A percentile compares a stretch with the other conserved stretches of the same genome.
Evolutionary conservation across 2,888 invertebrate species (phyloP).

Genomic region (Cerastoderma edule): DNA sequence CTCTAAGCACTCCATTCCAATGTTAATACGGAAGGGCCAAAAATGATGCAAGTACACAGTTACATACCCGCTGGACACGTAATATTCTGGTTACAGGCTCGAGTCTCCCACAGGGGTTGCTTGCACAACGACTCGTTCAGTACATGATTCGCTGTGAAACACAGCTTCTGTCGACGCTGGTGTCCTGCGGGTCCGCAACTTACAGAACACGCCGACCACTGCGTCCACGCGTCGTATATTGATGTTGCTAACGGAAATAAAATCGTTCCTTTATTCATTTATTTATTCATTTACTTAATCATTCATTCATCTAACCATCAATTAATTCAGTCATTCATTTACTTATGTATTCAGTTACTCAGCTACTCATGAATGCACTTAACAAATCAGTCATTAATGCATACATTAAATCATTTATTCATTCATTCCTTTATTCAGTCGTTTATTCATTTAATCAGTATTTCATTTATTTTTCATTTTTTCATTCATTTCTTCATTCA

Average conservation of each 20-base stretch:
- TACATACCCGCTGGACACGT: not conserved
- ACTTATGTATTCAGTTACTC: not conserved
- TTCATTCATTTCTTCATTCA: not conserved
- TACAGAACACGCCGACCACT: constrained; percentile 6
- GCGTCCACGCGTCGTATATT: not conserved
- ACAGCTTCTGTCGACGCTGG: not conserved
- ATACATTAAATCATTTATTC: not conserved
- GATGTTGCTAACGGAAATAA: not conserved
- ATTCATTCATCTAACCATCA: not conserved
- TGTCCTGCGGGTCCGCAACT: not conserved
- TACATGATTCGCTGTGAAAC: not conserved
- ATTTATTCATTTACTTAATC: not conserved
- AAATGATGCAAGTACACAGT: no score
- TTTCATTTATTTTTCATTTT: not conserved
- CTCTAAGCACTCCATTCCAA: no score
- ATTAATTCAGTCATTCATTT: not conserved
- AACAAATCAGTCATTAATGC: not conserved
- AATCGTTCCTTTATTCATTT: not conserved
- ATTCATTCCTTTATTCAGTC: not conserved
- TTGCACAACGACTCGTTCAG: not conserved
- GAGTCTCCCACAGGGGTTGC: not conserved
- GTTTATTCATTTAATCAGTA: not conserved
- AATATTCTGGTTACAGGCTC: not conserved
- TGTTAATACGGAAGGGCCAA: no score
- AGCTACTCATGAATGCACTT: not conserved